phyloP scores from a whole-genome alignment of 1,140 invertebrate genomes.

The Gryllus bimaculatus region DNA sequence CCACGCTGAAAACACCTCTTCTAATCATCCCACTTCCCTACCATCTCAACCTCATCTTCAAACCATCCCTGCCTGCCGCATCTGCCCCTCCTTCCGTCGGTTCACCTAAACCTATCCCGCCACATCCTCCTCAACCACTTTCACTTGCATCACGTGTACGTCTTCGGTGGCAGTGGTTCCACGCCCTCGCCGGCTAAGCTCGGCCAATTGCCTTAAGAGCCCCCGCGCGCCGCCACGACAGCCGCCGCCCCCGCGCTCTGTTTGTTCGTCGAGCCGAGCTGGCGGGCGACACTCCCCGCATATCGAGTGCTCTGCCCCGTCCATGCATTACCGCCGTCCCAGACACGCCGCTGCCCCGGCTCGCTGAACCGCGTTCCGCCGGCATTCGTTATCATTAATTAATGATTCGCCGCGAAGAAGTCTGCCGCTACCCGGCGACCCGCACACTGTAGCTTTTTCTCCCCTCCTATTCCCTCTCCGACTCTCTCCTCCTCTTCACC shows the following conservation, averaged over 20 bases:
- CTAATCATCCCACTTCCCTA: too few relatives aligned
- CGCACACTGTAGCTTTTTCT: not conserved
- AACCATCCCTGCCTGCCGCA: too few relatives aligned
- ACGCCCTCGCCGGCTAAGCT: too few relatives aligned
- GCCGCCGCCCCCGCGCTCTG: not conserved
- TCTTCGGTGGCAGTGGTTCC: too few relatives aligned
- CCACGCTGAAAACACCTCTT: too few relatives aligned
- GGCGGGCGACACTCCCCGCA: not conserved
- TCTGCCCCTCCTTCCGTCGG: too few relatives aligned
- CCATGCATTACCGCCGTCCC: not conserved
- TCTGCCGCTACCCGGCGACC: not conserved
- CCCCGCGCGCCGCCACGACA: too few relatives aligned
- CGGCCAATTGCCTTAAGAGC: not conserved
- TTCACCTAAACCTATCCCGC: too few relatives aligned
- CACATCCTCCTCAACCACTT: too few relatives aligned
- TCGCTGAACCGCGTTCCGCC: not conserved
- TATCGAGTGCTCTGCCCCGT: not conserved
- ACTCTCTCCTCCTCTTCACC: not conserved
- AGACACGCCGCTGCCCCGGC: not conserved
- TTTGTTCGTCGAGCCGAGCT: not conserved
- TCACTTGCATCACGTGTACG: too few relatives aligned
- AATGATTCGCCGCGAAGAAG: not conserved
- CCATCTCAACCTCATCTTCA: too few relatives aligned
- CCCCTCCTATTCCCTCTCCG: not conserved
- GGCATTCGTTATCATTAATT: constrained; percentile 5